Evolutionary conservation across 2,113 vertebrate genomes (phyloP), one percentile per base, ranked within the genome.

Genomic region (Cebidichthys violaceus): DNA sequence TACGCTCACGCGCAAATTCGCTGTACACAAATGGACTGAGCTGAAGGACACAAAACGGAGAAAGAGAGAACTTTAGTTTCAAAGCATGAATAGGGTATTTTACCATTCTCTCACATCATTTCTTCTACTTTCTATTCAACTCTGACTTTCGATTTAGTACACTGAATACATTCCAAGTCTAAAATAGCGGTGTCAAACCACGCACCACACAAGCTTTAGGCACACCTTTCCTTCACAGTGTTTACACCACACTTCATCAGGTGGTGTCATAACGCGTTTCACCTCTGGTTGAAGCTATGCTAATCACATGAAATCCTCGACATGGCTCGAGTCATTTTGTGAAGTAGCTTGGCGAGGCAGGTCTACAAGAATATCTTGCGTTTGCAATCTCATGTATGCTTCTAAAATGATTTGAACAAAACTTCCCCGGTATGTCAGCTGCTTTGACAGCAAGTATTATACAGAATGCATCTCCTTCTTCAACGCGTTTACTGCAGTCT

Each of bases 1-100:
- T 99, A 70, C 98, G 96, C 93, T 99, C 98, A 78, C 98, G 95
- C 70, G 98, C 98, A 95, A 99, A 99, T 94, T 99, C 98, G 71
- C 98, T 99, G 97, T 99, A 99, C 93, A 99, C 98, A 93, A 99
- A 99, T 80, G 98, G 98, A 94, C 98, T 99, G 90, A 99, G 98
- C 98, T 99, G 89, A 91, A 22, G 4, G 11, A 80, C 6, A 89
- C 55, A 89, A 69, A 93, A 24, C 3, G 4, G 22, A 72, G 20
- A n/a, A 15, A 70, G 17, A 33, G 47, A 43, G 43, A 57, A 33
- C 4, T 66, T 71, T 70, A 60, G 35, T 70, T 79, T 66, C 18
- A 72, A 68, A 57, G 17, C 6, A 74, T 20, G 10, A 67, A 14
- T 50, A 27, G 52, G 24, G 13, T n/a, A 64, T 3, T 29, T 66